Evolutionary conservation across 2,797 vertebrate species (phyloP).

Genomic region (Fratercula arctica): DNA sequence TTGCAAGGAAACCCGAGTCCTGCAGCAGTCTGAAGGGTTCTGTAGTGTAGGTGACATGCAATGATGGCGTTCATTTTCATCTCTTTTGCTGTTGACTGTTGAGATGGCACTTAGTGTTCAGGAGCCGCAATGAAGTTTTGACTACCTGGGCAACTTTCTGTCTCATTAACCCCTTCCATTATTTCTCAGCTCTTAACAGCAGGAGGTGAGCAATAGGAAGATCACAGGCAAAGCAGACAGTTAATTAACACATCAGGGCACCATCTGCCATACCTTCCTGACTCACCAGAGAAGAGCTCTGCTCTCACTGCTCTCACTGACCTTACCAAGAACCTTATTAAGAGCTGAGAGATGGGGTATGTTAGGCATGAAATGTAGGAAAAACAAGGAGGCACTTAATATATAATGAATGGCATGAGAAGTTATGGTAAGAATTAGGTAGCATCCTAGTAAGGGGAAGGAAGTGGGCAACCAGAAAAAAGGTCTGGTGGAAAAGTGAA

Average conservation of each 20-base stretch:
- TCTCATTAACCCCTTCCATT: constrained; percentile 41
- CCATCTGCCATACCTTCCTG: constrained; percentile 12
- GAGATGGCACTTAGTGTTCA: not conserved
- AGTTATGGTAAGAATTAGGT: not conserved
- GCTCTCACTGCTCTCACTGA: not conserved
- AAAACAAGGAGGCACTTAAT: not conserved
- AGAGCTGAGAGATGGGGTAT: not conserved
- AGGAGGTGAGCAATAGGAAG: not conserved
- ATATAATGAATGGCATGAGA: not conserved
- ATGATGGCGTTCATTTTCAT: not conserved
- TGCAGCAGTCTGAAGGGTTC: not conserved
- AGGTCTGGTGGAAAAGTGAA: not conserved
- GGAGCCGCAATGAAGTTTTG: not conserved
- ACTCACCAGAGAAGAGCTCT: not conserved
- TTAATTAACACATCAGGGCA: constrained; percentile 37
- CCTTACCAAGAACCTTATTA: not conserved
- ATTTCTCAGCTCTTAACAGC: not conserved
- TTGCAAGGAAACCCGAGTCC: not conserved
- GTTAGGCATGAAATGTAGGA: not conserved
- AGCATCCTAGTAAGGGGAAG: not conserved
- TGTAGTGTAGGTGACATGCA: not conserved
- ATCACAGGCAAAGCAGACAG: not conserved
- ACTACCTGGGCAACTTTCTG: not conserved
- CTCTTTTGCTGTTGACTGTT: not conserved
- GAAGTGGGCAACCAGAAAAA: not conserved